phyloP scores from a whole-genome alignment of 2,888 invertebrate genomes.

The Microplitis manilae region DNA sequence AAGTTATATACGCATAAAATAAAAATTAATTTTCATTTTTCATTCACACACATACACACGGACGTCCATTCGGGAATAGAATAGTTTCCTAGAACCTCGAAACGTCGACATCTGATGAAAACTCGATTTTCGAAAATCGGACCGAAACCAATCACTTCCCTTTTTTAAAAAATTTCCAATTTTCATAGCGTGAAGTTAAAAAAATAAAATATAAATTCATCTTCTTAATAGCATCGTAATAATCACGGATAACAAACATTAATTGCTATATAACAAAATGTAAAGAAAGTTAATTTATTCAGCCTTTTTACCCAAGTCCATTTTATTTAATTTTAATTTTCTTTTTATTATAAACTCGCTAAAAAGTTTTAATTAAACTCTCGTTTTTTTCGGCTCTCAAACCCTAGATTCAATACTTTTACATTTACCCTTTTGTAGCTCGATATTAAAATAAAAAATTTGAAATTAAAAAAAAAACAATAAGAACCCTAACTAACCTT shows the following conservation, averaged over 20 bases:
- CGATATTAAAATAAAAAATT: background rate
- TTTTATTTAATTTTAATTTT: background rate
- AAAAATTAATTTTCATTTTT: too few species aligned
- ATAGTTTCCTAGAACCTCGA: too few species aligned
- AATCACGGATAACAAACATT: background rate
- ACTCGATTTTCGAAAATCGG: too few species aligned
- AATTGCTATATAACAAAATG: conserved; percentile 2
- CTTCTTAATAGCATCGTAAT: too few species aligned
- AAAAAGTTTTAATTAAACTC: conserved; percentile 34
- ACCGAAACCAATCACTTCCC: too few species aligned
- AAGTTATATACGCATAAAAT: background rate
- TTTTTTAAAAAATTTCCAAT: too few species aligned
- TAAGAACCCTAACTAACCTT: background rate
- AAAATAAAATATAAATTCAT: too few species aligned
- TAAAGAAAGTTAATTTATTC: conserved; percentile 18
- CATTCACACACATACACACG: too few species aligned
- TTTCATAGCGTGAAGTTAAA: too few species aligned
- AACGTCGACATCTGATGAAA: too few species aligned
- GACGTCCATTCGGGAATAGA: too few species aligned
- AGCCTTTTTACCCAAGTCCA: conserved; percentile 1
- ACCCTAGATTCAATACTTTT: conserved; percentile 2
- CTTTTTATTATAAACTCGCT: background rate
- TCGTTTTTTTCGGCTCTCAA: conserved; percentile 10
- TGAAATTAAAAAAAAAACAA: background rate
- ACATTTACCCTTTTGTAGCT: conserved; percentile 10